These are phyloP conservation scores for Cephus pulcher DNA, from an alignment of 2,888 invertebrate genomes.

Conservation along the genomic window DNA sequence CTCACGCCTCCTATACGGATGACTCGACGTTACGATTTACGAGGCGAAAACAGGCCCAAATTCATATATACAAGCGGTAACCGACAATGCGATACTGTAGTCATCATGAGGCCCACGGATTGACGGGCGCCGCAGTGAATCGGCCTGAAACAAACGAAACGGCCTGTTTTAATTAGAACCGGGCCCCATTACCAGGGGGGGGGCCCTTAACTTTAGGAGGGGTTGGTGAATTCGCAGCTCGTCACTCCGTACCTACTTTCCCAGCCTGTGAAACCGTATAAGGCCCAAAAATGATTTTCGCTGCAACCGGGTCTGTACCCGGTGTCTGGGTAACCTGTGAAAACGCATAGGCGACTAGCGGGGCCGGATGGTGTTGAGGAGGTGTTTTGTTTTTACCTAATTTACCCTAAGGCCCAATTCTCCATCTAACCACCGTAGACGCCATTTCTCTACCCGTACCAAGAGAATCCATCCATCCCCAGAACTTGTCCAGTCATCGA, in stretches of 20 bases:
- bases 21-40: slow-evolving; percentile 16
- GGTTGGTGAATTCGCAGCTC: neutral
- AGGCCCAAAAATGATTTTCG: neutral
- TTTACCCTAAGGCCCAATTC: slow-evolving; percentile 43
- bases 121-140: neutral
- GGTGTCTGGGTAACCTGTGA: neutral
- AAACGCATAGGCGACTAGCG: neutral
- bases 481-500: slow-evolving; percentile 60
- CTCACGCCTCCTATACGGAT: slow-evolving; percentile 22
- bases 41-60: neutral
- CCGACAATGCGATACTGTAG: neutral
- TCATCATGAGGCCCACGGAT: neutral
- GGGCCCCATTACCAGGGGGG: neutral
- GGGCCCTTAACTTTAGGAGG: neutral
- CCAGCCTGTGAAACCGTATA: neutral
- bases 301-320: neutral
- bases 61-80: neutral
- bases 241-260: neutral
- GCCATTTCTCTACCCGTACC: slow-evolving; percentile 41
- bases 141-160: slow-evolving; percentile 3
- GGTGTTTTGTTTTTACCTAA: slow-evolving; percentile 59
- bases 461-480: slow-evolving; percentile 32
- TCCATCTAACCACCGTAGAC: slow-evolving; percentile 37
- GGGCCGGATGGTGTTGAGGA: slow-evolving; percentile 19
- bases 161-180: neutral